phyloP scores from a whole-genome alignment of 2,113 vertebrate genomes.

The Psophia crepitans region DNA sequence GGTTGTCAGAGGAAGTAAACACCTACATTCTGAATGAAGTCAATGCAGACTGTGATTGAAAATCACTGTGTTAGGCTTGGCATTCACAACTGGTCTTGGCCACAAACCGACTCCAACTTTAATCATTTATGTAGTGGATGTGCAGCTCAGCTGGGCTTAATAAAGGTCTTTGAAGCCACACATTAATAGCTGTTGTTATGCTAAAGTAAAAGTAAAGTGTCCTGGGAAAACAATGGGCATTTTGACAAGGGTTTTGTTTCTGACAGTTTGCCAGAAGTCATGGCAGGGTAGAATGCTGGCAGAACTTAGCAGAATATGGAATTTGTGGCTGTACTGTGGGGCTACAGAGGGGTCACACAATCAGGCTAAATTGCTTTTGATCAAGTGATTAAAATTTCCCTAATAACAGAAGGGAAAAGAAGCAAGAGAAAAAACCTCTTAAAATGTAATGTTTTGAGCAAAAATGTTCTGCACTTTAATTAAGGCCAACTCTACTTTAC shows the following conservation, averaged over 20 bases:
- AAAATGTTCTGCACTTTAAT: background rate
- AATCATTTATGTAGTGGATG: background rate
- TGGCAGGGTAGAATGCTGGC: background rate
- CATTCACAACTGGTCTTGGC: background rate
- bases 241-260: background rate
- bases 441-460: background rate
- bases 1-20: background rate
- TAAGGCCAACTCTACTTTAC: background rate
- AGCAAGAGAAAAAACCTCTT: background rate
- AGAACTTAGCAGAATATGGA: conserved; percentile 7
- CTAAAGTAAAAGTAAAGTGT: background rate
- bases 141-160: background rate
- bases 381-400: background rate
- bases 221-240: background rate
- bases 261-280: background rate
- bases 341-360: background rate
- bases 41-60: background rate
- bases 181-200: background rate
- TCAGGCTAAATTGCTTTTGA: background rate
- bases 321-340: background rate
- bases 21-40: background rate
- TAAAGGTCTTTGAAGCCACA: background rate
- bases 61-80: background rate
- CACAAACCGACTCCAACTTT: accelerated
- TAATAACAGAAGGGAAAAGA: background rate